These are phyloP conservation scores for Latheticus oryzae DNA, from an alignment of 2,888 invertebrate genomes.

Conservation along the genomic window DNA sequence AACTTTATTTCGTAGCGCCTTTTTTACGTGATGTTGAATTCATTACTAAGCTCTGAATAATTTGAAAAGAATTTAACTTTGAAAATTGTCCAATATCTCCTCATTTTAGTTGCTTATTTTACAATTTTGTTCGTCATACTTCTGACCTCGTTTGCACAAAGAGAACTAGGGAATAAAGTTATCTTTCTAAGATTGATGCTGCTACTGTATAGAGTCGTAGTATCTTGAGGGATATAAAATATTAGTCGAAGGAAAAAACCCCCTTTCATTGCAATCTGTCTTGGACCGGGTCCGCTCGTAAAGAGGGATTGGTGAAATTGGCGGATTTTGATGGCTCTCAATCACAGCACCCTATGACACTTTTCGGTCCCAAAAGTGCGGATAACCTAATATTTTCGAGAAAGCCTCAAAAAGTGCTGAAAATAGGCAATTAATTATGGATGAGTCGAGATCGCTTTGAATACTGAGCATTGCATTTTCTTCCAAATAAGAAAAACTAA, in stretches of 20 bases:
- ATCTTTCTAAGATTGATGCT: conserved; percentile 42
- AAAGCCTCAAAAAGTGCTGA: conserved; percentile 7
- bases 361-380: conserved; percentile 29
- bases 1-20: conserved; percentile 35
- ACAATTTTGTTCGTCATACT: conserved; percentile 19
- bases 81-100: conserved; percentile 29
- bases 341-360: conserved; percentile 56
- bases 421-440: not conserved
- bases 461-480: too few relatives aligned
- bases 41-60: conserved; percentile 31
- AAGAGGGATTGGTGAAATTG: conserved; percentile 59
- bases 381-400: conserved; percentile 35
- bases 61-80: conserved; percentile 30
- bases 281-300: conserved; percentile 54
- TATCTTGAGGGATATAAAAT: conserved; percentile 44
- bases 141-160: conserved; percentile 17
- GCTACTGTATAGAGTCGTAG: conserved; percentile 41
- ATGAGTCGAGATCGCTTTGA: too few relatives aligned
- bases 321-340: conserved; percentile 62
- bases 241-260: conserved; percentile 42
- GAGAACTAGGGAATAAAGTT: conserved; percentile 37
- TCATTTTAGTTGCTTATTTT: conserved; percentile 16
- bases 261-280: conserved; percentile 53
- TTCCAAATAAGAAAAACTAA: too few relatives aligned
- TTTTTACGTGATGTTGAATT: conserved; percentile 36